Evolutionary conservation across 2,797 vertebrate species (phyloP), one percentile per base, ranked within the genome.

Genomic region (Sylvilagus floridanus): DNA sequence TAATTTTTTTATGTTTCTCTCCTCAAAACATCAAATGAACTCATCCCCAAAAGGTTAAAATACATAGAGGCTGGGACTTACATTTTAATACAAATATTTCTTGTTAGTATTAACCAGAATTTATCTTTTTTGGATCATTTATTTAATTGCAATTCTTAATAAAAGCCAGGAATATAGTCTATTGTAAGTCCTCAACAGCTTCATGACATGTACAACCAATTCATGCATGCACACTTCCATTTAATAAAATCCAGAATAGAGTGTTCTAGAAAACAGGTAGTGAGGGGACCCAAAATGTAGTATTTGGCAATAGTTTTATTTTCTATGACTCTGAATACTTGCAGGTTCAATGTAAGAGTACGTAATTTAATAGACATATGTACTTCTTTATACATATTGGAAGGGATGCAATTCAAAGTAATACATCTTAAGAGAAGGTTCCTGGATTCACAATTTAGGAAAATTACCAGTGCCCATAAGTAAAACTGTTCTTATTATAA

Each of bases 351-450:
- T 1, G 71, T 37, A 24, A 10, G 35, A 52, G 5, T 72, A 92
- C 22, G 5, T 87, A 84, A 97, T 84, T 69, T 90, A 83, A 22
- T 88, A 78, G 77, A 96, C 11, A 78, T 1, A 42, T n/a, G 17
- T 94, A 88, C 22, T 89, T 72, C 88, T 16, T 22, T 85, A 72
- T 93, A 96, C 88, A 66, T 54, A 22, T 88, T 79, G 81, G 90
- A 91, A 35, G 37, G 37, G 42, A 88, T 72, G 5, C 82, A 50
- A 95, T 94, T 86, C 68, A 95, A 78, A 86, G 28, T 87, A 3
- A 24, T 32, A 96, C 84, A 97, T 52, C 8, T 65, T n/a, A 89
- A n/a, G n/a, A 97, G 96, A 97, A 86, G 4, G 65, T 42, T 95
- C 95, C 37, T 94, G 88, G 77, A 69, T 28, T 66, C 76, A 75